Base-by-base conservation (phyloP, 1,140 invertebrate species). In the Yoshiicerus persimilis region DNA sequence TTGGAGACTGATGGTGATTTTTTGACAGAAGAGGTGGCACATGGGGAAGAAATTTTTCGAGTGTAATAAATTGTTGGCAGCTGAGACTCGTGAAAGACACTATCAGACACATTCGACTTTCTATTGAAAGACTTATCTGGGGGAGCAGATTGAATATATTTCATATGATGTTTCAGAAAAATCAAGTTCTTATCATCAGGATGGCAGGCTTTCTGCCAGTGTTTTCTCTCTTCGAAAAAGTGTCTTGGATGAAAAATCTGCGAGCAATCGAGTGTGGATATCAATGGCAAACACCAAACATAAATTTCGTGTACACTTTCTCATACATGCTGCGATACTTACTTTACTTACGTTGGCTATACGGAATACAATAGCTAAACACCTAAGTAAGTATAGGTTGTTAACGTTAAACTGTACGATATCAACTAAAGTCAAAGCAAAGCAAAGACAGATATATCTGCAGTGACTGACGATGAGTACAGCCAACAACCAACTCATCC, bases 161-260 rank as follows among this genome's bases (percentile, higher is more conserved):
- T 90, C 89, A 89, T 90, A 90, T 89, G 88, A 89, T 90, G 90
- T 90, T 90, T 89, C 87, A 89, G 85, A 89, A 89, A 90, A 90
- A 89, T 89, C 87, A 88, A 90, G 89, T 89, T 89, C 87, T 90
- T 90, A 90, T 90, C 90, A 88, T 47, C 84, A 84, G 88, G 84
- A 88, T 89, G 89, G 90, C 90, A 90, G 90, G 87, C 89, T 89
- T 89, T 90, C 88, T 90, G 66, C 88, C 89, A 89, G 87, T 89
- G 90, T 90, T 90, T 89, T 90, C 90, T 89, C 87, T 89, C 87
- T 86, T 36, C 39, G 27, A 89, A 88, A 90, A 90, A 90, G 83
- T 90, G 89, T 90, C 89, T 90, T 88, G 90, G 89, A 90, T 90
- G 90, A 90, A 90, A 90, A 90, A 90, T 90, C 90, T 90, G 90